Conservation (phyloP, 2,888 invertebrate species). For the Drosophila kambysellisi region DNA sequence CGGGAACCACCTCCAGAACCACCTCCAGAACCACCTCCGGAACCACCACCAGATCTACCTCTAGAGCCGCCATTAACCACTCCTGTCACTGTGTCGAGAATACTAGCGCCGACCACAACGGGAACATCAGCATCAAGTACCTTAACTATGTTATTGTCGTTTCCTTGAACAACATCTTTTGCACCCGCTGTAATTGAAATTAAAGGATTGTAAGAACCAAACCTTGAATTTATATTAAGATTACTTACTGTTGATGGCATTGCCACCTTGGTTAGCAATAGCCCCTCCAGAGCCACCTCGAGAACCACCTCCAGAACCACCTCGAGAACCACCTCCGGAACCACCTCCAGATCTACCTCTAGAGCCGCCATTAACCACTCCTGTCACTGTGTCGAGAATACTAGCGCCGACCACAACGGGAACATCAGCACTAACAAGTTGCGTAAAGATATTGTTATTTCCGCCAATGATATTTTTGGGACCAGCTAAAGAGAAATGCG, state of each 20-base stretch:
- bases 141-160: constrained; percentile 17
- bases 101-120: constrained; percentile 3
- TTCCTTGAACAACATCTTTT: constrained; percentile 18
- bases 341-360: background rate
- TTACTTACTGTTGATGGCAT: constrained; percentile 2
- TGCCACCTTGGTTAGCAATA: constrained; percentile 13
- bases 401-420: constrained; percentile 13
- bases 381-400: constrained; percentile 8
- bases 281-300: background rate
- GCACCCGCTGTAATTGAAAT: constrained; percentile 14
- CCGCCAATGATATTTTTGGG: constrained; percentile 14
- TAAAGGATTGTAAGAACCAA: background rate
- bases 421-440: constrained; percentile 8
- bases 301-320: background rate
- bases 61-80: background rate
- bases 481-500: background rate
- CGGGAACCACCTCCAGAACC: background rate
- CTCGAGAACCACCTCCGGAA: background rate
- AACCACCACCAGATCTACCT: background rate
- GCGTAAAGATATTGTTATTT: background rate
- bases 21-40: too few species aligned
- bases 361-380: background rate
- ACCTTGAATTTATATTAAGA: background rate
- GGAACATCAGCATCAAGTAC: constrained; percentile 17
- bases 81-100: constrained; percentile 9